Base-by-base conservation (phyloP, 2,888 invertebrate species). In the Macropis europaea region DNA sequence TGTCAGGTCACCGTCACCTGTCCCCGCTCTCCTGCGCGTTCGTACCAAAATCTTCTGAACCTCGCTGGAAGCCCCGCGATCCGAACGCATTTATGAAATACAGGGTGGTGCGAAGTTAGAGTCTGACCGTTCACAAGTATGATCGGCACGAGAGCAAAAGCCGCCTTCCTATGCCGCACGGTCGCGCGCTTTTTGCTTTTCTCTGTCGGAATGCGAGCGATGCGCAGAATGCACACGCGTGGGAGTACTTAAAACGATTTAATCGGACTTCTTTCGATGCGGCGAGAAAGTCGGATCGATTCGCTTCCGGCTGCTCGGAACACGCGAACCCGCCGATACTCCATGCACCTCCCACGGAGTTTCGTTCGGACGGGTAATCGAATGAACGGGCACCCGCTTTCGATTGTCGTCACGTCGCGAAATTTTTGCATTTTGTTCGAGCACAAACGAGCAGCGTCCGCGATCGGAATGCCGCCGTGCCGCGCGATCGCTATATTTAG, bases 401-500 rank as follows among this genome's bases (percentile, higher is more conserved):
- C 42, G 6, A 42, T 19, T 24, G 9, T 5, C 5, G 26, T 11
- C 17, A 32, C 32, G 32, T 47, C 54, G 24, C 19, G 32, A 40
- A 38, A 47, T 38, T 45, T 36, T 34, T 30, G 40, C 40, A 43
- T n/a, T n/a, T n/a, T 34, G 45, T 53, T 26, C 30, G 17, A 32
- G 30, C 26, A 19, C 50, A 32, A 7, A 38, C 56, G 75, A 70
- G 71, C 73, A 73, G 73, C 75, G 79, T 80, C 72, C 82, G 76
- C 63, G 72, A 73, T 75, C 64, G 82, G 82, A 82, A 82, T 82
- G 79, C 63, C 42, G 78, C 59, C n/a, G n/a, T n/a, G 62, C 68
- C 70, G 30, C 71, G 66, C 52, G 63, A 42, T 59, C 45, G 81
- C 79, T 83, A 83, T 82, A 83, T 81, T 82, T 82, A 82, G 78